Percentiles rank a stretch among this genome's conserved stretches.
Conservation (phyloP, 2,888 invertebrate species). For the Heliconius aoede region DNA sequence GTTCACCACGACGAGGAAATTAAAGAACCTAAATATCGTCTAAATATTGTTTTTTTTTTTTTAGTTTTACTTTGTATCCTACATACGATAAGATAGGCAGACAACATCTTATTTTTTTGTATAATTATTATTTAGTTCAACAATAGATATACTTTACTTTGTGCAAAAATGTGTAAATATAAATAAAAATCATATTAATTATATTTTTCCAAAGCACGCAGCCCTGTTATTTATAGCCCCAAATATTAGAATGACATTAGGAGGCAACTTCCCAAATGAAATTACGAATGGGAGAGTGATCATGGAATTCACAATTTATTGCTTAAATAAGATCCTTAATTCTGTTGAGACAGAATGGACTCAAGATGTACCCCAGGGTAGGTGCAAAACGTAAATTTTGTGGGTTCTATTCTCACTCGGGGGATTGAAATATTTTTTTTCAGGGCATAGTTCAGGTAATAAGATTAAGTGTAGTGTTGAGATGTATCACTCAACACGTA, state of each 20-base stretch:
- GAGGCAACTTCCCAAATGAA: constrained; percentile 11
- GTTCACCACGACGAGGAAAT: too few relatives aligned
- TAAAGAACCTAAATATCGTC: too few relatives aligned
- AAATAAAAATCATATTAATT: too few relatives aligned
- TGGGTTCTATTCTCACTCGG: neutral
- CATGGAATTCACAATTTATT: constrained; percentile 24
- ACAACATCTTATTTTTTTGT: too few relatives aligned
- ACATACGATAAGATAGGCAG: too few relatives aligned
- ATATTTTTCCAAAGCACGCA: neutral
- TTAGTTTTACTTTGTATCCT: too few relatives aligned
- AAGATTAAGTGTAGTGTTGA: too few relatives aligned
- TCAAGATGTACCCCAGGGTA: neutral
- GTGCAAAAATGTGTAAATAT: too few relatives aligned
- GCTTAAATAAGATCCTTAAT: constrained; percentile 13
- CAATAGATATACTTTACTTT: too few relatives aligned
- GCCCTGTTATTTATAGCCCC: neutral
- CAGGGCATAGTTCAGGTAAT: neutral
- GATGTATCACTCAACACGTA: too few relatives aligned
- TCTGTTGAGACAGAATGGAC: neutral
- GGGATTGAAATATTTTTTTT: neutral
- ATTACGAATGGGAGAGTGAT: constrained; percentile 10
- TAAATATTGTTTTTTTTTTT: too few relatives aligned
- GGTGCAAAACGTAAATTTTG: neutral
- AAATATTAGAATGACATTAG: constrained; percentile 4
- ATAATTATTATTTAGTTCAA: too few relatives aligned